phyloP scores from a whole-genome alignment of 2,888 invertebrate genomes.

The Sialis lutaria region DNA sequence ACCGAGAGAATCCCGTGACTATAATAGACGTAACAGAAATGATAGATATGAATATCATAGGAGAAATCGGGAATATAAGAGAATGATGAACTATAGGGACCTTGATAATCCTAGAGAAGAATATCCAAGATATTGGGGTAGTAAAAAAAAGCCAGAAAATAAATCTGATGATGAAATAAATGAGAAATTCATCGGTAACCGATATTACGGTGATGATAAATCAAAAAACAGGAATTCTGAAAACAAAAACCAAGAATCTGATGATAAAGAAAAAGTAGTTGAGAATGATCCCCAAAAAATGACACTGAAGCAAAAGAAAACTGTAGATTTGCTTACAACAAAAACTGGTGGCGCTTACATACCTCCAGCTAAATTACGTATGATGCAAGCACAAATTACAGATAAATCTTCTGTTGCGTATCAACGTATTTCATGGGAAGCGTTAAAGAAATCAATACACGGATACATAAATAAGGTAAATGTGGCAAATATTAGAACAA shows the following conservation, averaged over 20 bases:
- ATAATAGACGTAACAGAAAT: background rate
- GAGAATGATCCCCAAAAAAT: conserved; percentile 17
- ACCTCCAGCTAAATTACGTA: conserved; percentile 84
- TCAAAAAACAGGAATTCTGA: conserved; percentile 7
- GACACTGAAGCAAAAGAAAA: conserved; percentile 26
- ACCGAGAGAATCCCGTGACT: background rate
- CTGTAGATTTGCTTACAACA: conserved; percentile 56
- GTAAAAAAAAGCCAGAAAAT: conserved; percentile 16
- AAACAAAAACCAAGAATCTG: conserved; percentile 10
- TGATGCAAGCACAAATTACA: conserved; percentile 92
- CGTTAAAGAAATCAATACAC: conserved; percentile 94
- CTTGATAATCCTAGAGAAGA: conserved; percentile 10
- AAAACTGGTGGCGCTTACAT: conserved; percentile 93
- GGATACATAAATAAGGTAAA: conserved; percentile 98
- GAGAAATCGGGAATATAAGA: conserved; percentile 6
- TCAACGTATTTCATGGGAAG: conserved; percentile 97
- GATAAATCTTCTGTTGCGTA: conserved; percentile 91
- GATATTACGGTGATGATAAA: conserved; percentile 17
- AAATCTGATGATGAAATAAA: conserved; percentile 18
- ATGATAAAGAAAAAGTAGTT: conserved; percentile 11
- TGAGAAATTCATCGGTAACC: conserved; percentile 17
- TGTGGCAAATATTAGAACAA: conserved; percentile 80
- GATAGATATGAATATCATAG: background rate
- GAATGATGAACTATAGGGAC: conserved; percentile 9
- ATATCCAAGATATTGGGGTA: conserved; percentile 20